Evolutionary conservation across 2,797 vertebrate genomes (phyloP).

Genomic region (Menidia menidia): DNA sequence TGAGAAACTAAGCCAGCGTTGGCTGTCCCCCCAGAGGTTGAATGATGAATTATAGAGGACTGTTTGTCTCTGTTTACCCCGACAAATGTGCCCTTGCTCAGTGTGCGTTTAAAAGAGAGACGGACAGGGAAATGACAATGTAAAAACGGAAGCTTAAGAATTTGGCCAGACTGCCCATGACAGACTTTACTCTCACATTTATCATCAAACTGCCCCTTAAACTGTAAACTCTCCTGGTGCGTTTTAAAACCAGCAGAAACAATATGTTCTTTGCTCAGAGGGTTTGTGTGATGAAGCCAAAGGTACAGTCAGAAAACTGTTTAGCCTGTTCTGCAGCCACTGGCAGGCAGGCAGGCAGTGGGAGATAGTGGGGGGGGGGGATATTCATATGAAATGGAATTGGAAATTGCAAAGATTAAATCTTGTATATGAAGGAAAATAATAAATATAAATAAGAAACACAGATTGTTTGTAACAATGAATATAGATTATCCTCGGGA

Average conservation of each 20-base stretch:
- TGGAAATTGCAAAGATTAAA: too few species aligned
- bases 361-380: neutral
- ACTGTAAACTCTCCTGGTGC: slow-evolving; percentile 21
- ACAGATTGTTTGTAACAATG: neutral
- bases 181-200: slow-evolving; percentile 18
- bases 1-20: slow-evolving; percentile 51
- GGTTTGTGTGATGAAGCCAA: slow-evolving; percentile 34
- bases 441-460: neutral
- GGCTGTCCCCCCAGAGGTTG: slow-evolving; percentile 70
- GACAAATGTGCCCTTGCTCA: slow-evolving; percentile 45
- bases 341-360: slow-evolving; percentile 1
- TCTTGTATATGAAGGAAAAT: neutral
- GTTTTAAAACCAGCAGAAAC: slow-evolving; percentile 26
- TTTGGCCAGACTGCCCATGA: slow-evolving; percentile 36
- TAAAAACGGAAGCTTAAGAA: slow-evolving; percentile 38
- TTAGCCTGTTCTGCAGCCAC: slow-evolving; percentile 25
- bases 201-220: neutral
- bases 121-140: slow-evolving; percentile 22
- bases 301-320: slow-evolving; percentile 40
- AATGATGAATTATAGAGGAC: slow-evolving; percentile 73
- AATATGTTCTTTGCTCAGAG: slow-evolving; percentile 41
- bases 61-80: slow-evolving; percentile 63
- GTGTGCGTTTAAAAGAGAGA: slow-evolving; percentile 22
- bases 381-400: neutral
- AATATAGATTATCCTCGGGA: neutral